Evolutionary conservation across 2,797 vertebrate genomes (phyloP), one percentile per base, ranked within the genome.

Genomic region (Enteromius unitaeniatus): DNA sequence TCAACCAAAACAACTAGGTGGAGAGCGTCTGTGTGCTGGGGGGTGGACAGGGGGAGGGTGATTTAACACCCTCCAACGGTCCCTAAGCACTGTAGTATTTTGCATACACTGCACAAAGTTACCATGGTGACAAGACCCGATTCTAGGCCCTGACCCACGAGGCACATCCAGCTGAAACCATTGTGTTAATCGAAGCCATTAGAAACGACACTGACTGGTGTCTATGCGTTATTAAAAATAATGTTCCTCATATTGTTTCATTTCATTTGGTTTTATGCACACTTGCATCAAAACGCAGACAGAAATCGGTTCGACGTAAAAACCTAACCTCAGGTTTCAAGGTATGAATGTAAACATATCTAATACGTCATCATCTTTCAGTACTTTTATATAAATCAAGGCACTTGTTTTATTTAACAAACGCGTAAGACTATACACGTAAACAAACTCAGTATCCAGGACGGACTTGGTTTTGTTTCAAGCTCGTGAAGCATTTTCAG

Each of bases 41-140:
- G 79, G 75, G 51, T 65, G 83, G 89, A 84, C 87, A 84, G 26
- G 5, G 74, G 82, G 81, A 70, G 84, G 87, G 86, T 81, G 86
- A 89, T 89, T 91, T 85, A 91, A 91, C 88, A 90, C 91, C 87
- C 87, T 89, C 85, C 60, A 90, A 89, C 73, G 86, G 89, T 93
- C 92, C 92, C 91, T 93, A 93, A 93, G 89, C 92, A 88, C 93
- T 91, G 82, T 86, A 84, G 91, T 92, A 92, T 94, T 95, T 93
- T 92, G 94, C 92, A 95, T 93, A 93, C 91, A 92, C 92, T 90
- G 88, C 90, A 89, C 84, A 85, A 89, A 85, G 94, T 93, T 95
- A 92, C 95, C 93, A 96, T 95, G 94, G 95, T 91, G 95, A 97
- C 94, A 84, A 88, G 89, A 92, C 91, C 93, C 90, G 89, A 93